Evolutionary conservation across 2,113 vertebrate species (phyloP).

Genomic region (Ptilorrhoa leucosticta): DNA sequence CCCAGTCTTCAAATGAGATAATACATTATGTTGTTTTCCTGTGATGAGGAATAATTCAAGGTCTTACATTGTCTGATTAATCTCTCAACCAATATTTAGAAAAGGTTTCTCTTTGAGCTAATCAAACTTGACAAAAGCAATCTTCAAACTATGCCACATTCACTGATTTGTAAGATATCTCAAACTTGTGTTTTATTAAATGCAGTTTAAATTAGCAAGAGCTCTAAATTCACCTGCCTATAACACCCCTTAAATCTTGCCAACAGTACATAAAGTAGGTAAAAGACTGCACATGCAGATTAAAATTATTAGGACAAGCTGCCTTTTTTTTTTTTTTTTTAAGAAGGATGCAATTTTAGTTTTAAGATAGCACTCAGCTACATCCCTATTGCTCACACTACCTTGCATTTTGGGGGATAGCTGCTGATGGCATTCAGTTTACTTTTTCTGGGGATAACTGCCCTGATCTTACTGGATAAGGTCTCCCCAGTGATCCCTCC

Average conservation of each 20-base stretch:
- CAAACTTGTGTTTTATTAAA: slow-evolving; percentile 55
- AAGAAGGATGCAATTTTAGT: not conserved
- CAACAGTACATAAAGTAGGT: not conserved
- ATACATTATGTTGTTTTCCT: slow-evolving; percentile 30
- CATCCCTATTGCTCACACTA: not conserved
- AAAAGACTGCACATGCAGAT: not conserved
- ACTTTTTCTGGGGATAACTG: not conserved
- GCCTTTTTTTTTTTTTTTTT: not conserved
- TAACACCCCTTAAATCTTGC: not conserved
- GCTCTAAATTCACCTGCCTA: slow-evolving; percentile 28
- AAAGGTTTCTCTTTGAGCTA: slow-evolving; percentile 56
- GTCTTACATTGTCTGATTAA: slow-evolving; percentile 56
- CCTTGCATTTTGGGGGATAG: not conserved
- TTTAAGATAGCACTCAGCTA: not conserved
- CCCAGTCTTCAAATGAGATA: not conserved
- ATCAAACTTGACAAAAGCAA: slow-evolving; percentile 66
- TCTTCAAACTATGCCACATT: slow-evolving; percentile 54
- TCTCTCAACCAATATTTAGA: slow-evolving; percentile 63
- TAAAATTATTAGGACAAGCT: not conserved
- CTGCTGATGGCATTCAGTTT: not conserved
- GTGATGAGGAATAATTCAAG: slow-evolving; percentile 45
- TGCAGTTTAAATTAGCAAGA: slow-evolving; percentile 50
- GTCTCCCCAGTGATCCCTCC: not conserved
- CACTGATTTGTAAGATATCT: slow-evolving; percentile 42
- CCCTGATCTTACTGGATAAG: not conserved